A percentile compares a stretch with the other conserved stretches of the same genome.
Evolutionary conservation across 2,888 invertebrate species (phyloP).

Genomic region (Oscheius onirici): DNA sequence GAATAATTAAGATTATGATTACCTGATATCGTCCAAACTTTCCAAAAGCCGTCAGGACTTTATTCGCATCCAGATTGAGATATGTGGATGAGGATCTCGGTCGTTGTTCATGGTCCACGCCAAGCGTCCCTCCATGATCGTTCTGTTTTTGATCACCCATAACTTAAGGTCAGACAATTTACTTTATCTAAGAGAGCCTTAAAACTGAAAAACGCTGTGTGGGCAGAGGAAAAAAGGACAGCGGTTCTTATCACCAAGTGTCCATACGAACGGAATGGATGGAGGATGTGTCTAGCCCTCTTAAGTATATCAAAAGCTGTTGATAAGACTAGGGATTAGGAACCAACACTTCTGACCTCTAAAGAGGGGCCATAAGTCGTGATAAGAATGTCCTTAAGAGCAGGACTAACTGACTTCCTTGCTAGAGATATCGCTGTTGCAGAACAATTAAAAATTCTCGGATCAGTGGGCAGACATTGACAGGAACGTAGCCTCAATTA

Average conservation of each 20-base stretch:
- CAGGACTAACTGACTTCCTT: too few relatives aligned
- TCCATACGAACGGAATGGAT: background rate
- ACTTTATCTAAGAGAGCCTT: background rate
- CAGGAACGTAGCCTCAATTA: background rate
- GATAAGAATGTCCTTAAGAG: too few relatives aligned
- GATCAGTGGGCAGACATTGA: constrained; percentile 3
- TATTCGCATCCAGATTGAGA: constrained; percentile 66
- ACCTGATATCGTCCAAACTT: constrained; percentile 69
- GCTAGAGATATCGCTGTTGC: background rate
- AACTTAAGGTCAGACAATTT: background rate
- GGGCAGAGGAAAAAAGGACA: background rate
- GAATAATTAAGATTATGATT: background rate
- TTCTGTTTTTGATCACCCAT: background rate
- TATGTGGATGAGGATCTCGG: constrained; percentile 38
- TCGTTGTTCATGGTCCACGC: background rate
- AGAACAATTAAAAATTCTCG: background rate
- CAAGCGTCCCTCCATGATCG: background rate
- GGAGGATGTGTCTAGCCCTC: background rate
- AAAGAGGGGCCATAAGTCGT: too few relatives aligned
- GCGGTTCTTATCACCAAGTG: background rate
- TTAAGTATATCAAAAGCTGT: too few relatives aligned
- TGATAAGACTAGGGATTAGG: too few relatives aligned
- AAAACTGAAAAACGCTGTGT: background rate
- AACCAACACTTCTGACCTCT: too few relatives aligned
- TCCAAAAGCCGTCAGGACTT: constrained; percentile 63